These are phyloP conservation scores for Symphodus melops DNA, from an alignment of 2,113 vertebrate genomes.

Conservation along the genomic window DNA sequence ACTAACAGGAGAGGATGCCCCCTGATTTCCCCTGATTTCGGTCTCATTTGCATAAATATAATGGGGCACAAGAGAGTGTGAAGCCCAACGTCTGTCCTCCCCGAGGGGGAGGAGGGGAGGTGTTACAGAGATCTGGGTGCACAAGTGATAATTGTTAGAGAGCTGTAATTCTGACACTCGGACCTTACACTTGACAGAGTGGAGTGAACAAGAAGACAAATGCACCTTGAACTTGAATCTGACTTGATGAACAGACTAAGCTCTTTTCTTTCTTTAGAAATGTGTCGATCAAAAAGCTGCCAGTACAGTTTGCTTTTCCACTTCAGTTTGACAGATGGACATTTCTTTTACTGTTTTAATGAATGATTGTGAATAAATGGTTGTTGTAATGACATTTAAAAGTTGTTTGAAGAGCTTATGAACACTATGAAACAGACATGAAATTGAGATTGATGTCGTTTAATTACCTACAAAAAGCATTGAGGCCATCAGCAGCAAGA, in stretches of 20 bases:
- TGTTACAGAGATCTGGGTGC: constrained; percentile 71
- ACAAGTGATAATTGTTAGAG: constrained; percentile 81
- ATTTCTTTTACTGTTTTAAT: background rate
- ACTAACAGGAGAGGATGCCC: constrained; percentile 72
- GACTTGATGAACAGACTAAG: constrained; percentile 3
- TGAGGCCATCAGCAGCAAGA: too few relatives aligned
- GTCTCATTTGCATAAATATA: constrained; percentile 82
- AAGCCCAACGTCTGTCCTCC: constrained; percentile 68
- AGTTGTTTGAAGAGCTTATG: constrained; percentile 19
- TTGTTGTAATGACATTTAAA: constrained; percentile 28
- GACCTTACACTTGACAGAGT: constrained; percentile 51
- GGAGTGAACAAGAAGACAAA: constrained; percentile 62
- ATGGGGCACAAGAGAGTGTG: constrained; percentile 73
- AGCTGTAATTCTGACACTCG: constrained; percentile 71
- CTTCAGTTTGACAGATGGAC: constrained; percentile 2
- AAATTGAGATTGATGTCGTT: background rate
- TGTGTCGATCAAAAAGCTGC: background rate
- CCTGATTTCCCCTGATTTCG: constrained; percentile 70
- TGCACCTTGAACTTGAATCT: constrained; percentile 23
- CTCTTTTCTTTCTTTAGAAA: background rate
- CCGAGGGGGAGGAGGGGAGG: constrained; percentile 62
- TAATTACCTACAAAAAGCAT: too few relatives aligned
- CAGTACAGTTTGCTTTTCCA: background rate
- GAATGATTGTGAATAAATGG: background rate
- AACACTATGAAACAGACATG: too few relatives aligned